Conservation (phyloP, 2,797 vertebrate species). For the Rhincodon typus region DNA sequence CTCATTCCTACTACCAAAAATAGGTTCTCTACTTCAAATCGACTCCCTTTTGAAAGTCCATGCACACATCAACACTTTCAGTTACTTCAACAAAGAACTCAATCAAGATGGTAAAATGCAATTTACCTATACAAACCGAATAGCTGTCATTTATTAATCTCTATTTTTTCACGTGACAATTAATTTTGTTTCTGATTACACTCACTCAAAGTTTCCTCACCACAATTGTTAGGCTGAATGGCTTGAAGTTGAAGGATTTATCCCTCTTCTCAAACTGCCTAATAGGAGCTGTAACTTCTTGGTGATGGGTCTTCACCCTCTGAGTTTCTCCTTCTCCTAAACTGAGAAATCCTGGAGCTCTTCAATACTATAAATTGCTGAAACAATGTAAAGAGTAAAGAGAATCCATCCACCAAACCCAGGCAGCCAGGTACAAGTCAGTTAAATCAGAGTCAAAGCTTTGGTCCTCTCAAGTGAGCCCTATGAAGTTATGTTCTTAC, state of each 20-base stretch:
- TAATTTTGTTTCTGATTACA: not conserved
- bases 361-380: not conserved
- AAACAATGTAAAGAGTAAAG: not conserved
- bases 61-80: not conserved
- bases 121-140: not conserved
- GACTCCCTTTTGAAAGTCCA: not conserved
- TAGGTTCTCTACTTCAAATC: not conserved
- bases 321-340: not conserved
- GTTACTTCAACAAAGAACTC: not conserved
- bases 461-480: not conserved
- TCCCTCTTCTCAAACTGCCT: not conserved
- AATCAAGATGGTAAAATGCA: not conserved
- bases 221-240: not conserved
- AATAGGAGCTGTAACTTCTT: not conserved
- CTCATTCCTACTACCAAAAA: not conserved
- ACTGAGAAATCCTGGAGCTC: not conserved
- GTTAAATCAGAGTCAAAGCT: not conserved
- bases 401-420: not conserved
- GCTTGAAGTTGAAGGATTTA: not conserved
- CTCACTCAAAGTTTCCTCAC: not conserved
- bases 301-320: not conserved
- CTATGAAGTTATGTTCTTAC: not conserved
- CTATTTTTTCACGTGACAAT: not conserved
- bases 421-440: not conserved
- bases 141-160: not conserved